phyloP scores from a whole-genome alignment of 2,888 invertebrate species.

The Watsonalla binaria region DNA sequence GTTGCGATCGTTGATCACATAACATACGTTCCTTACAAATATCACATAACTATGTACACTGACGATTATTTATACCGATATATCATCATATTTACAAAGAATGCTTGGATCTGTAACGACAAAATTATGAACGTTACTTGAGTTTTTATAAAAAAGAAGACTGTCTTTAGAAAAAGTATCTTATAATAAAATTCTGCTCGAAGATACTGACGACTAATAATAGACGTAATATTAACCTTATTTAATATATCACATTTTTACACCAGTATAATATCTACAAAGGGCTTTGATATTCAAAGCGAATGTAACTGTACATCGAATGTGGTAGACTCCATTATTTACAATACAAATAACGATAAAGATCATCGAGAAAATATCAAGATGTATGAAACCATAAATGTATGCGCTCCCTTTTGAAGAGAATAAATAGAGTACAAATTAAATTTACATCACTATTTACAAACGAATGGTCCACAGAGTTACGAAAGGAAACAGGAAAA shows the following conservation, averaged over 20 bases:
- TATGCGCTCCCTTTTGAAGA: constrained; percentile 25
- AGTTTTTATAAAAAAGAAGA: constrained; percentile 14
- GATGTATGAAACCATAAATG: constrained; percentile 19
- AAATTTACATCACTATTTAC: constrained; percentile 20
- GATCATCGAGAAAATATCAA: constrained; percentile 18
- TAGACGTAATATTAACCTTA: constrained; percentile 22
- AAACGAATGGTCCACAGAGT: constrained; percentile 30
- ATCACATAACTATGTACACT: constrained; percentile 17
- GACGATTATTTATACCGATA: constrained; percentile 6
- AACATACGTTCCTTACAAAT: constrained; percentile 4
- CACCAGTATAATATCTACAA: constrained; percentile 28
- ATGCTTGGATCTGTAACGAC: constrained; percentile 18
- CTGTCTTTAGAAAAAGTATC: constrained; percentile 34
- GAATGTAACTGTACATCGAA: constrained; percentile 7
- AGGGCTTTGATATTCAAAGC: constrained; percentile 18
- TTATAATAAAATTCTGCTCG: constrained; percentile 21
- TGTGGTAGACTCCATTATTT: constrained; percentile 18
- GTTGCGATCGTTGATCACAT: background rate
- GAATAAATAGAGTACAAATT: constrained; percentile 17
- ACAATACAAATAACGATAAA: constrained; percentile 18
- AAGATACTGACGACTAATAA: constrained; percentile 4
- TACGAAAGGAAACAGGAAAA: constrained; percentile 32
- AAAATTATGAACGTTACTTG: constrained; percentile 7
- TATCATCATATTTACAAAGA: constrained; percentile 25
- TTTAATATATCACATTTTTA: constrained; percentile 45